phyloP scores from a whole-genome alignment of 92 coral and sea anemone genomes.

The Epizoanthus ramosus region DNA sequence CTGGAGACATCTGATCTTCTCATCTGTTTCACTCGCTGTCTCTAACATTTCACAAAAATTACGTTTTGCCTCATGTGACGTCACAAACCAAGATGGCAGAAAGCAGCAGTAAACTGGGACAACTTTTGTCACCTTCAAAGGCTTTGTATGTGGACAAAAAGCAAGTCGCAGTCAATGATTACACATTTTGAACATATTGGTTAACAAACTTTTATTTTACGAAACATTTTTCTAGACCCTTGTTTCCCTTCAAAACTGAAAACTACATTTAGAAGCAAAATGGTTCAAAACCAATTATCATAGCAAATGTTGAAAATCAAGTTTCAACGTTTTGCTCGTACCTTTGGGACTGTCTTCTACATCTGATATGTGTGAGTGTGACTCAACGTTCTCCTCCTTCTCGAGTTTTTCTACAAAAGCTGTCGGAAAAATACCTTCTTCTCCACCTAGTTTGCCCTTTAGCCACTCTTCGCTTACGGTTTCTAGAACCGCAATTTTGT shows the following conservation, averaged over 20 bases:
- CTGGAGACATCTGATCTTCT: too few relatives aligned
- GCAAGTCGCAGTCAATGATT: too few relatives aligned
- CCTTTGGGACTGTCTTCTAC: slow-evolving; percentile 3
- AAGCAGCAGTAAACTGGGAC: too few relatives aligned
- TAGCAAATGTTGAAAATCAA: not conserved
- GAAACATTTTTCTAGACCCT: too few relatives aligned
- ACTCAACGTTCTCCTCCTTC: slow-evolving; percentile 32
- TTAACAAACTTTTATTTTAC: too few relatives aligned
- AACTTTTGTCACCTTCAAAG: too few relatives aligned
- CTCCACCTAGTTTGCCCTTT: slow-evolving; percentile 66
- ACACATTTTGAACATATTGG: too few relatives aligned
- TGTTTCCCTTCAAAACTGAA: not conserved
- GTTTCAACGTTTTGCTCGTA: not conserved
- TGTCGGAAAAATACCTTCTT: slow-evolving; percentile 86
- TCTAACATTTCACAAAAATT: too few relatives aligned
- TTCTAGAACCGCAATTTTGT: slow-evolving; percentile 73
- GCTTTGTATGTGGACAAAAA: too few relatives aligned
- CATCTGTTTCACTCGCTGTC: too few relatives aligned
- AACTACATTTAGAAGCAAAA: not conserved
- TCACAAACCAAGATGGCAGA: too few relatives aligned
- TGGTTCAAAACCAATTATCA: not conserved
- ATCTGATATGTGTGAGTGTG: not conserved
- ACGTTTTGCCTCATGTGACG: too few relatives aligned
- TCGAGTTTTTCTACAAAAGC: slow-evolving; percentile 72
- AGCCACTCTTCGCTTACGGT: slow-evolving; percentile 87